Evolutionary conservation across 2,113 vertebrate genomes (phyloP), one percentile per base, ranked within the genome.

Genomic region (Poeciliopsis prolifica): DNA sequence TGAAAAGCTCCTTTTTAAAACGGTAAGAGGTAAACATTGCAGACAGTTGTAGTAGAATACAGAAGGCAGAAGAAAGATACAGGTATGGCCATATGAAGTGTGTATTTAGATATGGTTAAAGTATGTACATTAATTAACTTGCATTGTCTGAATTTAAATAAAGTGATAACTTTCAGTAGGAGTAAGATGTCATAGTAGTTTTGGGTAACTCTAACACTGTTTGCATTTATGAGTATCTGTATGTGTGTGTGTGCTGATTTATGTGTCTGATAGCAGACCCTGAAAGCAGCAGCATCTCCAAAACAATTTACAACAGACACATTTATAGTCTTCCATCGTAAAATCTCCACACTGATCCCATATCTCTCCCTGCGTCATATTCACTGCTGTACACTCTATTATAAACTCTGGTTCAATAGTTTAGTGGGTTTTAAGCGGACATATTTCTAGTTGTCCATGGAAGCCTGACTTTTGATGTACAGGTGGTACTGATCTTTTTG

Each of bases 271-370:
- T 70, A 74, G 78, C 79, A 68, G 72, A 42, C 76, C 61, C 61
- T 61, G 79, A 86, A 78, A 86, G 81, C 77, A 14, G 77, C 72
- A 79, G 84, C 89, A 89, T 88, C 87, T 89, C 87, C 80, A 87
- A 89, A 89, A 90, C 90, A 88, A 90, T 91, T 89, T 86, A 86
- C 87, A 85, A 51, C 82, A 67, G 82, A 90, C 87, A 88, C 81
- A 73, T 91, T 91, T 87, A 91, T 90, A 72, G 85, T 81, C 68
- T 58, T 65, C 61, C 70, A 62, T 89, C 84, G 77, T 89, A 91
- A 90, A 91, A 86, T 48, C 75, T 75, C 60, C 83, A 88, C 85
- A 89, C 78, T 85, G 88, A 89, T 91, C 81, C 85, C 48, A 78
- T 61, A 79, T 78, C 79, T 79, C 87, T 72, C 81, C 65, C 84